Conservation (phyloP, 35 echinoderm and acorn worm species). For the Apostichopus californicus region DNA sequence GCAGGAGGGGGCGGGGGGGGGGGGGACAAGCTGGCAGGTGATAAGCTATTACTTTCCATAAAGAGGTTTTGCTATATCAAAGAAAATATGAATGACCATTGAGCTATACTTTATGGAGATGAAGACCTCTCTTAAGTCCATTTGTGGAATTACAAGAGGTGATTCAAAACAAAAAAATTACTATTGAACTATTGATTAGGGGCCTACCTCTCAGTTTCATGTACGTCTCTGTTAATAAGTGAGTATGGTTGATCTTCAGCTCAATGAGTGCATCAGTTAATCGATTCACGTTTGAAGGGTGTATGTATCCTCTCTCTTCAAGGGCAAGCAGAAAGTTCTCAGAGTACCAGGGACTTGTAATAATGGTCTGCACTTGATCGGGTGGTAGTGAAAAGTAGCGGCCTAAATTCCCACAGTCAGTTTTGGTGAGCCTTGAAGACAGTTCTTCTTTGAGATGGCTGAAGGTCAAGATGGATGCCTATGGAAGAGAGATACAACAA, state of each 20-base stretch:
- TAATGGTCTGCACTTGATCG: not conserved
- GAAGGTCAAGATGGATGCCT: not conserved
- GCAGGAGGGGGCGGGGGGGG: too few species aligned
- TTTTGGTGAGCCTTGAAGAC: not conserved
- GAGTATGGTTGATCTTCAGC: not conserved
- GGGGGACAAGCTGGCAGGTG: too few species aligned
- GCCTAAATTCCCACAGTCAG: not conserved
- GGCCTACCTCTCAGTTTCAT: constrained; percentile 17
- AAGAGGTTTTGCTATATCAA: too few species aligned
- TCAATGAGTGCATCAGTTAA: constrained; percentile 19
- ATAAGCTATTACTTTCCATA: too few species aligned
- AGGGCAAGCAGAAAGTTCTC: not conserved
- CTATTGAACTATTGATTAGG: too few species aligned
- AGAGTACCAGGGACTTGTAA: not conserved
- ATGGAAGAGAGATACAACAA: not conserved
- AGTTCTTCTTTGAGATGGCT: not conserved
- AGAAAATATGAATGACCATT: too few species aligned
- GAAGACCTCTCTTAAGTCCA: too few species aligned
- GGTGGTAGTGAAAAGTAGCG: not conserved
- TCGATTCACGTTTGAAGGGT: constrained; percentile 19
- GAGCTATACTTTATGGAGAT: too few species aligned
- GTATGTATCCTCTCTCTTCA: constrained; percentile 14
- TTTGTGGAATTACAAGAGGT: too few species aligned
- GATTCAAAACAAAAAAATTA: too few species aligned
- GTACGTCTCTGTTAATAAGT: constrained; percentile 6